Percentiles rank a stretch among this genome's conserved stretches.
Evolutionary conservation across 2,113 vertebrate species (phyloP).

Genomic region (Chrysemys picta): DNA sequence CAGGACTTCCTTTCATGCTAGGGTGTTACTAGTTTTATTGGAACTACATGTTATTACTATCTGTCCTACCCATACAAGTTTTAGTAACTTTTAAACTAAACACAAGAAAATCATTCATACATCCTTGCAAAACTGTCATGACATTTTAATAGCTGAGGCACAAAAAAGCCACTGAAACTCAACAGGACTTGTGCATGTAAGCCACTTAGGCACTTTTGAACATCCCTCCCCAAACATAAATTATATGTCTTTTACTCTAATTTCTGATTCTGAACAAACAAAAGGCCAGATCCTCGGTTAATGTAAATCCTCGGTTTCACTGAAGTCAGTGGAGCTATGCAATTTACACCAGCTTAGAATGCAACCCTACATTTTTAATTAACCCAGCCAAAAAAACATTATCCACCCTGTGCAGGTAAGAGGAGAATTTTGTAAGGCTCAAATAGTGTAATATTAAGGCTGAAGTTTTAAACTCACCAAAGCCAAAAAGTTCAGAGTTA

Average conservation of each 20-base stretch:
- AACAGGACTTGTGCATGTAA: neutral
- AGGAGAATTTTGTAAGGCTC: neutral
- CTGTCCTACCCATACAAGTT: neutral
- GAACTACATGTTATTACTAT: neutral
- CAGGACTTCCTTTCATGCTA: conserved; percentile 39
- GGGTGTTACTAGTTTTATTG: conserved; percentile 22
- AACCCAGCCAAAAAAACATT: neutral
- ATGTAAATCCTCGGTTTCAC: neutral
- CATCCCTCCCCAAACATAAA: neutral
- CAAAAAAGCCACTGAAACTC: neutral
- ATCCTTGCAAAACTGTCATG: neutral
- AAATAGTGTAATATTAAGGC: accelerated
- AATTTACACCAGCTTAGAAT: neutral
- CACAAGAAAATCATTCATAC: neutral
- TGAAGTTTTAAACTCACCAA: neutral
- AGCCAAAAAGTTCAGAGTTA: accelerated
- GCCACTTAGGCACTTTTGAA: neutral
- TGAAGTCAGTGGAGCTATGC: neutral
- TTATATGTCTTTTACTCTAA: neutral
- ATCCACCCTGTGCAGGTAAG: neutral
- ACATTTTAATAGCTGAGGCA: neutral
- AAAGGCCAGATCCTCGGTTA: neutral
- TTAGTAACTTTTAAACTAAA: neutral
- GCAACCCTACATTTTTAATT: neutral
- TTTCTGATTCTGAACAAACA: neutral